Conservation (phyloP, 2,113 vertebrate genomes). For the Eulemur macaco region DNA sequence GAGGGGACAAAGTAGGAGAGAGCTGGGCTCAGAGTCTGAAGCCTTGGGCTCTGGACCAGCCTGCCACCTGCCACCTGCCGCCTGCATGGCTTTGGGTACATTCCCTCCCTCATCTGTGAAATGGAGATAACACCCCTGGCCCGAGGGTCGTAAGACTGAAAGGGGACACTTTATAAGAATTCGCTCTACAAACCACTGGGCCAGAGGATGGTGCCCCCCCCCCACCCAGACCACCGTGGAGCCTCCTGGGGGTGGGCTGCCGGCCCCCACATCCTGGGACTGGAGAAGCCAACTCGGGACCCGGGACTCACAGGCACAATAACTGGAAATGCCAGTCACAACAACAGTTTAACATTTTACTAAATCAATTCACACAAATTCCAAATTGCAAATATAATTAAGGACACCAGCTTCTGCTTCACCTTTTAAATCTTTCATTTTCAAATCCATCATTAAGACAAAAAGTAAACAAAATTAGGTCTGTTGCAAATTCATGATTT, state of each 20-base stretch:
- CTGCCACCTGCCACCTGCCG: not conserved
- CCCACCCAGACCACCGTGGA: accelerated
- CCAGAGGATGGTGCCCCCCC: not conserved
- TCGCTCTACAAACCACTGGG: not conserved
- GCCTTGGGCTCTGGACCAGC: not conserved
- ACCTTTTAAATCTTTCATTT: constrained; percentile 78
- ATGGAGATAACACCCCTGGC: not conserved
- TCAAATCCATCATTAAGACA: constrained; percentile 88
- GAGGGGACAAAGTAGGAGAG: not conserved
- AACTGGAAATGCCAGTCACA: constrained; percentile 64
- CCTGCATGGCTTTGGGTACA: not conserved
- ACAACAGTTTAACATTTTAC: constrained; percentile 90
- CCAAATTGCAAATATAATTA: constrained; percentile 91
- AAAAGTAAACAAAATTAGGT: constrained; percentile 88
- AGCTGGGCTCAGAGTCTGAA: not conserved
- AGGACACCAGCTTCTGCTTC: constrained; percentile 81
- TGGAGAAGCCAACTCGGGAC: not conserved
- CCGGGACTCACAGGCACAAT: not conserved
- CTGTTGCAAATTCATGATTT: constrained; percentile 83
- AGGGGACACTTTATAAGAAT: not conserved
- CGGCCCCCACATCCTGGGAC: not conserved
- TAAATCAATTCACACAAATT: constrained; percentile 93
- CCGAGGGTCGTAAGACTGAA: not conserved
- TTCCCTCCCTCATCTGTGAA: not conserved
- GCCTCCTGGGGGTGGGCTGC: not conserved